Base-by-base conservation (phyloP, 2,888 invertebrate species). In the Drosophila borealis region DNA sequence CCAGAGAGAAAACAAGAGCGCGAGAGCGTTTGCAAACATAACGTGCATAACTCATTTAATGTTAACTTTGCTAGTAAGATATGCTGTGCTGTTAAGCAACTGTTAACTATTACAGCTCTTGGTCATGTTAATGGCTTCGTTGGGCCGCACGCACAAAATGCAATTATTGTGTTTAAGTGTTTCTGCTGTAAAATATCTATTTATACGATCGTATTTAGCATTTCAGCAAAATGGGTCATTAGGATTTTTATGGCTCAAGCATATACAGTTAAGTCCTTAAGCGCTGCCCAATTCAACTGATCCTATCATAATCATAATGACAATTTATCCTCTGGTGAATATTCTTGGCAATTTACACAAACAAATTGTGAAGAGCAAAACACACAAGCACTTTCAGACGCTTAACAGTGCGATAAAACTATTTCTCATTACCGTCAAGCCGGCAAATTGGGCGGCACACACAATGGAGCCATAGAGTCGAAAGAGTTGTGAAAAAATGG, bases 351-450 rank as follows among this genome's bases (percentile, higher is more conserved):
- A 73, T 69, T 71, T 54, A 50, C 61, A 45, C 59, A 60, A 51
- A 39, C 45, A 25, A 13, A 72, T 37, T 36, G 13, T 11, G 5
- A 46, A 29, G 44, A n/a, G 51, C 72, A 62, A 49, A 14, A 19
- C 33, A 37, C n/a, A 50, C 34, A 25, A 37, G 25, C 55, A 57
- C 54, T 61, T 57, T 71, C 70, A 61, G 61, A 48, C 55, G 54
- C 64, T 68, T 88, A 78, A 82, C 89, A 89, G 86, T 67, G 75
- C 74, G 74, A 74, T 85, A 86, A 89, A 88, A 85, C 89, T 76
- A 88, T 78, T 88, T 88, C 89, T 82, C 80, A 85, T 85, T 89
- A 89, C 74, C 61, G 82, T 67, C 77, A 59, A 59, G 55, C 65
- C 55, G 71, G 65, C 81, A 86, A 83, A 66, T 77, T 74, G 77